Evolutionary conservation across 2,113 vertebrate species (phyloP).

Genomic region (Anguilla japonica): DNA sequence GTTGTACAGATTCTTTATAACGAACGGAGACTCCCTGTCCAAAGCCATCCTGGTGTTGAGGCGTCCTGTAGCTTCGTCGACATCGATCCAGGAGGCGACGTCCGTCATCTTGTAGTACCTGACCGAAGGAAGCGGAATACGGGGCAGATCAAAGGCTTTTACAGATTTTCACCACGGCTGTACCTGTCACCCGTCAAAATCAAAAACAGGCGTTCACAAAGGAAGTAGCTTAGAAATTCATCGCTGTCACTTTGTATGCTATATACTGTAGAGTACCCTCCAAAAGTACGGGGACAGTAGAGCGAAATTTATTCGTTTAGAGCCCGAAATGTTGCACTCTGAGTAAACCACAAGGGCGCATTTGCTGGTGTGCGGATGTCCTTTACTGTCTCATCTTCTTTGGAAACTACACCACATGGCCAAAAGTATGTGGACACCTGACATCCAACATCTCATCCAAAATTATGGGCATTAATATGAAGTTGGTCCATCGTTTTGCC

Average conservation of each 20-base stretch:
- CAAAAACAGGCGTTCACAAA: background rate
- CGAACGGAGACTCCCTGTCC: constrained; percentile 73
- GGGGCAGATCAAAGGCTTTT: background rate
- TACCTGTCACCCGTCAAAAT: too few relatives aligned
- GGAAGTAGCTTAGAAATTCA: too few relatives aligned
- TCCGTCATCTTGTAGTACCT: constrained; percentile 75
- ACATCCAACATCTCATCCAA: too few relatives aligned
- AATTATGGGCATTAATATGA: too few relatives aligned
- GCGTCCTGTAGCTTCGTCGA: constrained; percentile 67
- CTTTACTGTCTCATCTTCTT: too few relatives aligned
- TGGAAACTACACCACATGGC: too few relatives aligned
- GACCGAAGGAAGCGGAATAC: constrained; percentile 31
- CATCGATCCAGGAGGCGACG: constrained; percentile 72
- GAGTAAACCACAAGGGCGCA: too few relatives aligned
- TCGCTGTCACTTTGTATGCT: background rate
- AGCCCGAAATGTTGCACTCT: background rate
- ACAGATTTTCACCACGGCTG: too few relatives aligned
- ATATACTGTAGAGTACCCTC: background rate
- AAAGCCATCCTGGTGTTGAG: constrained; percentile 68
- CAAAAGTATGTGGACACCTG: too few relatives aligned
- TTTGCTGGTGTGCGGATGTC: too few relatives aligned
- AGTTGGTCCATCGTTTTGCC: too few relatives aligned
- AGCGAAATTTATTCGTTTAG: background rate
- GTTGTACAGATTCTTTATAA: constrained; percentile 61
- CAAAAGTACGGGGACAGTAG: background rate